Base-by-base conservation (phyloP, 2,797 vertebrate species). In the Falco berigora region DNA sequence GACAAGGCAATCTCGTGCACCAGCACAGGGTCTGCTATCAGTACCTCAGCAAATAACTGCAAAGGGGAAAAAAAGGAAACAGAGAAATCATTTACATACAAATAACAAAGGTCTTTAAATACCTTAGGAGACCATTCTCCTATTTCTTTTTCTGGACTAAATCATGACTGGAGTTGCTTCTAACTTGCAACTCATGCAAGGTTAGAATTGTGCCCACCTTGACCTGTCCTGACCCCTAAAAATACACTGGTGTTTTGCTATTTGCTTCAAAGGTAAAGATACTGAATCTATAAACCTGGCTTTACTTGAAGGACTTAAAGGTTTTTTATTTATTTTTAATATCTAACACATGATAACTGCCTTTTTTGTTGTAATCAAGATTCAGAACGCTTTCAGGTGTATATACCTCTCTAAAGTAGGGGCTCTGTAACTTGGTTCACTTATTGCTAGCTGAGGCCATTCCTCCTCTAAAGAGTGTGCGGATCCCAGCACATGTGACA, bases 31-130 rank as follows among this genome's bases (percentile, higher is more conserved):
- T 98, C 97, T 68, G 98, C 98, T 62, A 98, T 95, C 76, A 98
- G 95, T 36, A 98, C 81, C 15, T 95, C 97, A 71, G 97, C 97
- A 97, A 98, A 98, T 82, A 99, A 93, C 98, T 98, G 94, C 27
- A 86, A 94, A 63, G 12, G 28, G 3, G 0, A 5, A 38, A 38
- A 42, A 58, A 63, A 40, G 6, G 20, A 53, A 75, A 58, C 4
- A 25, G 17, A 49, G 4, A 66, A 82, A 77, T 47, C 0, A 38
- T 67, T 76, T 63, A 53, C 14, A 32, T 22, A 27, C 2, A 63
- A 22, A 49, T 42, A 28, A 34, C 14, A 53, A 91, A 86, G 7
- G 14, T 42, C 38, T 72, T 86, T 32, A 66, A 77, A 42, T 55
- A 80, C 16, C 79, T 79, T 7, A 46, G 44, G 22, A 11, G 6